Percentiles rank a stretch among this genome's conserved stretches.
These are phyloP conservation scores for Channallabes apus DNA, from an alignment of 2,797 vertebrate species.

Conservation along the genomic window DNA sequence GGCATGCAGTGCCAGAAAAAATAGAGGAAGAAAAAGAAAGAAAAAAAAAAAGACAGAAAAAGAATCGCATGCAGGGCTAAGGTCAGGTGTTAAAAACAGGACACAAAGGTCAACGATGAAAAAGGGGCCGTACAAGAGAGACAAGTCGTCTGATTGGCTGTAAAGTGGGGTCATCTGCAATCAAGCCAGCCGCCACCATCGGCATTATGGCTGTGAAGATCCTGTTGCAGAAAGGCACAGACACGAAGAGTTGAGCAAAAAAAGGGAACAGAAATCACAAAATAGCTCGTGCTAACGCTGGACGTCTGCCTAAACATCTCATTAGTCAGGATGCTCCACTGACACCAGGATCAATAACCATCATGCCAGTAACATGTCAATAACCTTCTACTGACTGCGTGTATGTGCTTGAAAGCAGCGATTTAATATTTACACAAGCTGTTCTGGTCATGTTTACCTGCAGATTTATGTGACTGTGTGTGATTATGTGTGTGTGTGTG, in stretches of 20 bases:
- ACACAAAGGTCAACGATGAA: conserved; percentile 62
- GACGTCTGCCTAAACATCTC: neutral
- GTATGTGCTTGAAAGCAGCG: neutral
- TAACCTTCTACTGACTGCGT: neutral
- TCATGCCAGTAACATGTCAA: neutral
- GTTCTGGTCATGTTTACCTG: neutral
- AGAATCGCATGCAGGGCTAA: conserved; percentile 66
- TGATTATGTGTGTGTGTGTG: conserved; percentile 16
- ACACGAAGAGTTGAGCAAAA: conserved; percentile 50
- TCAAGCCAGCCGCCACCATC: conserved; percentile 98
- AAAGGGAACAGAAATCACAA: conserved; percentile 41
- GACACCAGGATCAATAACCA: conserved; percentile 21
- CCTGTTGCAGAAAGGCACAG: conserved; percentile 81
- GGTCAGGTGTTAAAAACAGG: conserved; percentile 62
- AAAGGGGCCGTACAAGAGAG: conserved; percentile 86
- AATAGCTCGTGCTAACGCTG: conserved; percentile 3
- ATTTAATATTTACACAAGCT: neutral
- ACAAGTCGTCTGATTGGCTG: conserved; percentile 96
- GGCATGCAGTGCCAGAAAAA: conserved; percentile 43
- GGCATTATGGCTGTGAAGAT: conserved; percentile 99
- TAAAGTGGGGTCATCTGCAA: conserved; percentile 97
- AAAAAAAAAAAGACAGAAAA: no score
- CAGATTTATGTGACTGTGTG: neutral
- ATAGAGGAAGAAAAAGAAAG: neutral
- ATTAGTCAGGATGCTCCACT: neutral